Evolutionary conservation across 2,888 invertebrate genomes (phyloP), one percentile per base, ranked within the genome.

Genomic region (Drosophila cognata): DNA sequence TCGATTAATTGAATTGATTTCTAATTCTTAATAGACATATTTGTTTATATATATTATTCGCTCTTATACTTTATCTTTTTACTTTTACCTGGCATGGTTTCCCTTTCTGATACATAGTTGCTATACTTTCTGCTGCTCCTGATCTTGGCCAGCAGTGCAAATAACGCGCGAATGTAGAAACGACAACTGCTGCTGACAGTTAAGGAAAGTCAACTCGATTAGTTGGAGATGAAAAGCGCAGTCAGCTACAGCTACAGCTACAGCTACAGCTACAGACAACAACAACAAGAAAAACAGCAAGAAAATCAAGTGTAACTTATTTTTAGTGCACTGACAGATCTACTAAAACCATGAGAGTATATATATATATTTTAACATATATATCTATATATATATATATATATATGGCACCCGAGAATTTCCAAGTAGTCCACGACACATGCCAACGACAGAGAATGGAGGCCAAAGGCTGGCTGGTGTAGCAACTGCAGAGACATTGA

Each of bases 291-390:
- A 25, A 33, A 21, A 21, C 43, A 50, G n/a, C 41, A 50, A 43
- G 58, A 78, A 69, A 74, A 74, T 76, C 82, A 70, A 82, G 80
- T 82, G 83, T 70, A 74, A 61, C 53, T 60, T 82, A 70, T 77
- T 80, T 71, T 65, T 78, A 76, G 77, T 58, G 28, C 60, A 68
- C 56, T 46, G 29, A 31, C 21, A 69, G 56, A 60, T 57, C 43
- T 53, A 51, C 55, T 55, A 48, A 64, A 68, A 65, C 48, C 43
- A 46, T 51, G 48, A 38, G 41, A n/a, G 35, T 46, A 21, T 66
- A 31, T 35, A 36, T 31, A 7, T 33, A 25, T 56, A 56, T 51
- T 18, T 56, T 11, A 33, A 41, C 48, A 50, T 50, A 5, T 28
- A 31, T 28, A 51, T 43, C n/a, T 41, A n/a, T 25, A 13, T 53